phyloP scores from a whole-genome alignment of 1,140 invertebrate species.

The Tribolium madens region DNA sequence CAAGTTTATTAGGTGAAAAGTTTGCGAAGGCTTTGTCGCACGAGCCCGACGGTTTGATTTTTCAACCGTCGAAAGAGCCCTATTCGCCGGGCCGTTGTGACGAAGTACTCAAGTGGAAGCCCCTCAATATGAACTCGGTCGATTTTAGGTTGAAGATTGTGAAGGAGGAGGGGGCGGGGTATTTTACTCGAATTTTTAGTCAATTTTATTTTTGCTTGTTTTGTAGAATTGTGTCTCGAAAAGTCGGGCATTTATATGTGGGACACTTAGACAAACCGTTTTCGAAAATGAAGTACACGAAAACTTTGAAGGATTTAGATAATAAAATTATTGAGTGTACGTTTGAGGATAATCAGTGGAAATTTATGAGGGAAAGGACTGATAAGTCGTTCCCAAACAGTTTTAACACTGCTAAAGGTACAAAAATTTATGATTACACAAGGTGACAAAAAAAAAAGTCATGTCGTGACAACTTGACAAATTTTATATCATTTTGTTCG shows the following conservation, averaged over 20 bases:
- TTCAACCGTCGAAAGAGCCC: slow-evolving; percentile 90
- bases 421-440: slow-evolving; percentile 54
- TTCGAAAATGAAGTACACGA: slow-evolving; percentile 80
- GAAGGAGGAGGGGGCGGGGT: slow-evolving; percentile 79
- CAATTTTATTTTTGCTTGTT: slow-evolving; percentile 41
- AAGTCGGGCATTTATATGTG: slow-evolving; percentile 85
- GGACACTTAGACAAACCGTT: slow-evolving; percentile 77
- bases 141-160: slow-evolving; percentile 93
- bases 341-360: slow-evolving; percentile 82
- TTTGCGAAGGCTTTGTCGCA: slow-evolving; percentile 89
- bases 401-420: slow-evolving; percentile 83
- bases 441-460: too few relatives aligned
- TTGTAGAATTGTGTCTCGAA: slow-evolving; percentile 78
- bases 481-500: too few relatives aligned
- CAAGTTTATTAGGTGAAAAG: slow-evolving; percentile 83
- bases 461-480: too few relatives aligned
- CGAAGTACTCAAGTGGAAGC: slow-evolving; percentile 98
- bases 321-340: slow-evolving; percentile 98
- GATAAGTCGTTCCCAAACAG: slow-evolving; percentile 98
- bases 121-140: slow-evolving; percentile 90
- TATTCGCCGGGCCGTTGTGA: slow-evolving; percentile 86
- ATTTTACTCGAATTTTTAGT: slow-evolving; percentile 46
- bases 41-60: slow-evolving; percentile 98
- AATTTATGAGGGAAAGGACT: slow-evolving; percentile 95
- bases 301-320: slow-evolving; percentile 82